phyloP scores from a whole-genome alignment of 2,797 vertebrate species.

The Trematomus bernacchii region DNA sequence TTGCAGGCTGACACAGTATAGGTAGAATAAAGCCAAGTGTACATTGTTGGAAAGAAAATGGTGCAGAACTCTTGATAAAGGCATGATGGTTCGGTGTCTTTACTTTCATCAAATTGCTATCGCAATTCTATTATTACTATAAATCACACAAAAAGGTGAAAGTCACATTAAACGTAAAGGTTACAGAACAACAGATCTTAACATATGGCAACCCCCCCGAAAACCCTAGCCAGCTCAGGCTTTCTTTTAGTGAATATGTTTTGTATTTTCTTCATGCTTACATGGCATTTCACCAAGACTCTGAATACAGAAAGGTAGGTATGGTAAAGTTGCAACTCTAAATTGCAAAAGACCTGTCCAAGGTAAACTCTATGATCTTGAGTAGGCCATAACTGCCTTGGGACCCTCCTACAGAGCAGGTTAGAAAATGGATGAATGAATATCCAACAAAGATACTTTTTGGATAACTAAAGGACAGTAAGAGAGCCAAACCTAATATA shows the following conservation, averaged over 20 bases:
- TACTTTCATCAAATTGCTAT: not conserved
- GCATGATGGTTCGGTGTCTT: not conserved
- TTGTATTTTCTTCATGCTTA: not conserved
- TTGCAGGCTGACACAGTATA: conserved; percentile 4
- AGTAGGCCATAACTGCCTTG: not conserved
- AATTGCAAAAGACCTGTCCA: not conserved
- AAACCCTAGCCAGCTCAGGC: not conserved
- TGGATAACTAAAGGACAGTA: not conserved
- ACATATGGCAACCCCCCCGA: not conserved
- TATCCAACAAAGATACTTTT: not conserved
- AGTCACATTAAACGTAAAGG: not conserved
- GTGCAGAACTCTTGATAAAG: not conserved
- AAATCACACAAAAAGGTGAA: not conserved
- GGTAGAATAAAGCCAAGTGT: not conserved
- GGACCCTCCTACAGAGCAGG: not conserved
- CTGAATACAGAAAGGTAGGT: not conserved
- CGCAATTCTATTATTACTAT: not conserved
- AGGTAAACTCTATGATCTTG: not conserved
- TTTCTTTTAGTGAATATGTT: not conserved
- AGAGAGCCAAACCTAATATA: not conserved
- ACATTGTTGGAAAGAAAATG: not conserved
- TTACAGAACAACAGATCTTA: not conserved
- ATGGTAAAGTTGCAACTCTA: not conserved
- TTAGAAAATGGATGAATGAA: not conserved
- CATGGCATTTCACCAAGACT: not conserved